These are phyloP conservation scores for Plecotus auritus DNA, from an alignment of 2,113 vertebrate genomes.

Conservation along the genomic window DNA sequence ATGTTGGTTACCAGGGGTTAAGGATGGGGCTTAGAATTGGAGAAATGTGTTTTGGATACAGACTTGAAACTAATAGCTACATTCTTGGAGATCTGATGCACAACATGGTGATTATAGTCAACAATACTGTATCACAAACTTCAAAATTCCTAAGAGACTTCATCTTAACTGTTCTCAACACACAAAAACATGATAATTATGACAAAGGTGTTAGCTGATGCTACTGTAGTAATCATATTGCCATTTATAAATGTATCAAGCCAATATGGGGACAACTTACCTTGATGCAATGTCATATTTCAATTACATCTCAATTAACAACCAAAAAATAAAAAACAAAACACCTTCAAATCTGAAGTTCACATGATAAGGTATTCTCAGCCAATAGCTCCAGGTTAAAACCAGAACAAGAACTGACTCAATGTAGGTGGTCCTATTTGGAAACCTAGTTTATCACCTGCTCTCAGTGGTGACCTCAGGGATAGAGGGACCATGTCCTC, in stretches of 20 bases:
- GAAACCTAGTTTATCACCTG: not conserved
- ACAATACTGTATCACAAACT: not conserved
- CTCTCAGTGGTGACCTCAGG: not conserved
- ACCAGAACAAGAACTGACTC: not conserved
- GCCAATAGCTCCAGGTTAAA: not conserved
- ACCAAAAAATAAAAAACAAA: not conserved
- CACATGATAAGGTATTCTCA: not conserved
- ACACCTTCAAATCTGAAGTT: not conserved
- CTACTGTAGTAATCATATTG: not conserved
- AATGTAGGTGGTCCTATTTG: rapidly evolving
- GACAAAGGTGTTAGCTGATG: not conserved
- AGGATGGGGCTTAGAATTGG: not conserved
- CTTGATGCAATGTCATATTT: not conserved
- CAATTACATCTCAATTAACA: not conserved
- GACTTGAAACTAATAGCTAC: not conserved
- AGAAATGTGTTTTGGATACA: not conserved
- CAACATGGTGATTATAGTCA: not conserved
- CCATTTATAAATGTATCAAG: not conserved
- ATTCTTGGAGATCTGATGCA: not conserved
- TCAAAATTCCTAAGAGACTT: not conserved
- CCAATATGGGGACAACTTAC: not conserved
- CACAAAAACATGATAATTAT: not conserved
- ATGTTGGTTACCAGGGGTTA: not conserved
- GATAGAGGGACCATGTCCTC: not conserved
- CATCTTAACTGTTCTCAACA: not conserved